These are phyloP conservation scores for Pseudomyrmex flavicornis DNA, from an alignment of 1,140 invertebrate genomes.

Conservation along the genomic window DNA sequence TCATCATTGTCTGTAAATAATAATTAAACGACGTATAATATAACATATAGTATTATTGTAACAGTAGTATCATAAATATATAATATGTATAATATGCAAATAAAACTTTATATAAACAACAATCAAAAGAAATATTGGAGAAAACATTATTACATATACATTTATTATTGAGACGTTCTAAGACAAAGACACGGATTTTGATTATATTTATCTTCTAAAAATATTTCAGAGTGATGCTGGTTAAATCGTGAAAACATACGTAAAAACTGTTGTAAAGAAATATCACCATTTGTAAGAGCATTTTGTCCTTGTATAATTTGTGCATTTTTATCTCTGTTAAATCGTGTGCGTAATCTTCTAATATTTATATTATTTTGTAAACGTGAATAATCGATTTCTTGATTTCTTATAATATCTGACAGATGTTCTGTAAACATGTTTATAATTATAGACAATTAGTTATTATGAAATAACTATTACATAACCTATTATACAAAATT, in stretches of 20 bases:
- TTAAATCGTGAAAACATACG: conserved; percentile 1
- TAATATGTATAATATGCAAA: neutral
- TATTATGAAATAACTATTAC: too few species aligned
- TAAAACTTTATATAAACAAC: neutral
- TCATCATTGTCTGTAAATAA: conserved; percentile 4
- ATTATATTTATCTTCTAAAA: neutral
- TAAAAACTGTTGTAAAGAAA: conserved; percentile 1
- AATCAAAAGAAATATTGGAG: neutral
- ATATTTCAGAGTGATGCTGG: neutral
- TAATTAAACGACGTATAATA: too few species aligned
- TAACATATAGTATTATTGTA: too few species aligned
- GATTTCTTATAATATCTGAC: conserved; percentile 1
- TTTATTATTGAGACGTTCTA: neutral
- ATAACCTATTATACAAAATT: too few species aligned
- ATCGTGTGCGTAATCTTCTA: neutral
- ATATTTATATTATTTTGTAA: conserved; percentile 9
- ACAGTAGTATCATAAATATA: too few species aligned
- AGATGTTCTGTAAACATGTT: conserved; percentile 5
- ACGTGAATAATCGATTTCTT: conserved; percentile 11
- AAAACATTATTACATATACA: neutral
- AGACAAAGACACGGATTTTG: neutral
- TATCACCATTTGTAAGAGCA: conserved; percentile 7
- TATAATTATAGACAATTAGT: neutral
- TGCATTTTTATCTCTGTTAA: neutral
- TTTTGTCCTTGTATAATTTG: neutral